These are phyloP conservation scores for Cherax quadricarinatus DNA, from an alignment of 1,140 invertebrate genomes.

Conservation along the genomic window DNA sequence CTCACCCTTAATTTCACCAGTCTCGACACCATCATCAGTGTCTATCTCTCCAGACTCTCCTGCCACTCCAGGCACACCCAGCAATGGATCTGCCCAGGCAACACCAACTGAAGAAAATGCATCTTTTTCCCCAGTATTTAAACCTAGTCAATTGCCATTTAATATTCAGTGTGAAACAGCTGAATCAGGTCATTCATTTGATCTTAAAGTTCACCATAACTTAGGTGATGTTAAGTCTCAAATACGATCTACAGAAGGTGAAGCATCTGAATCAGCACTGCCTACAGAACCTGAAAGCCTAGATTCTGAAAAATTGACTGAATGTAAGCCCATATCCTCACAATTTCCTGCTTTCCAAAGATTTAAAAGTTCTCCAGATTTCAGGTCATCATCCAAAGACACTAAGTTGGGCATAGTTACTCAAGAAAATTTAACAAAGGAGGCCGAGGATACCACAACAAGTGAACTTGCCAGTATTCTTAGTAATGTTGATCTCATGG, in stretches of 20 bases:
- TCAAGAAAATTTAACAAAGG: conserved; percentile 30
- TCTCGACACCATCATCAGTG: conserved; percentile 56
- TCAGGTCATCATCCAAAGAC: conserved; percentile 44
- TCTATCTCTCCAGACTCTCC: conserved; percentile 65
- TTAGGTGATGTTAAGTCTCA: neutral
- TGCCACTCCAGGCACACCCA: conserved; percentile 50
- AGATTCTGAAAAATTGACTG: conserved; percentile 11
- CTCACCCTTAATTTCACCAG: conserved; percentile 50
- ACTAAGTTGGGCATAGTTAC: neutral
- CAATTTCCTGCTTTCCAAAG: conserved; percentile 45
- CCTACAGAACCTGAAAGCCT: neutral
- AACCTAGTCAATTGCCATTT: conserved; percentile 33
- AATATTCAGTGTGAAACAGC: neutral
- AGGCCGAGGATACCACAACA: conserved; percentile 39
- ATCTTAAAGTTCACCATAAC: conserved; percentile 29
- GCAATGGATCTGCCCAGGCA: conserved; percentile 35
- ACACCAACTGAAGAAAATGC: conserved; percentile 51
- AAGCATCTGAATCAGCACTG: neutral
- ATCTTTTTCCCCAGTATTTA: conserved; percentile 10
- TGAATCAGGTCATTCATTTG: conserved; percentile 20
- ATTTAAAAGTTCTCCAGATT: conserved; percentile 61
- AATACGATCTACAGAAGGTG: conserved; percentile 2
- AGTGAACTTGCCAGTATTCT: neutral
- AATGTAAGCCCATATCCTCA: conserved; percentile 22
- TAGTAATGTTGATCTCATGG: conserved; percentile 37